Evolutionary conservation across 2,797 vertebrate genomes (phyloP), one percentile per base, ranked within the genome.

Genomic region (Sebastes vulpes): DNA sequence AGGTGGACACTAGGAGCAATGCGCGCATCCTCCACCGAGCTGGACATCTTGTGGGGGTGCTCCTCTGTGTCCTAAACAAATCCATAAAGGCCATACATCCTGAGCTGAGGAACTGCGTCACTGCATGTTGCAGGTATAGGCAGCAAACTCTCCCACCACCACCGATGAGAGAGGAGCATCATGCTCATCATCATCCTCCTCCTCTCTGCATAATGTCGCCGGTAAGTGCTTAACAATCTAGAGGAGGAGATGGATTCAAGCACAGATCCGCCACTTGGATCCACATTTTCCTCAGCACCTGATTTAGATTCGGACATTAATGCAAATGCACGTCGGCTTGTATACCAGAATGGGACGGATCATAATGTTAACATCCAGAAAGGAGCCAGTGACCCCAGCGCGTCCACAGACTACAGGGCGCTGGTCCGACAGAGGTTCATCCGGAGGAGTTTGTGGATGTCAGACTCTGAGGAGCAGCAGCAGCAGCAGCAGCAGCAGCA

Each of bases 401-500:
- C 87, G 0, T 42, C 92, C 75, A 91, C 93, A 9, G 96, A 96
- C 73, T 96, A 97, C 84, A 93, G 93, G 65, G 95, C 94, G 42
- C 86, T 95, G 50, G 94, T 97, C 73, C 97, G 97, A 58, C 98
- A 97, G 91, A 96, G 98, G 79, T 99, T 99, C 87, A 95, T 99
- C 89, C 96, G 98, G 68, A 93, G 97, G 87, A 98, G 96, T 73
- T 91, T 98, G 85, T 98, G 98, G 95, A 96, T 98, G 82, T 97
- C 98, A 2, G 98, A 99, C 87, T 94, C 97, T 66, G 98, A 98
- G 92, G 98, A 98, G 46, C 97, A 98, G 48, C 97, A 32, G 48
- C 97, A 95, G 48, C 97, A 98, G 29, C 97, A 32, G 48, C 97
- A 95, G 63, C 14, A 48, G 46, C 26, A 32, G 29, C 25, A 50